Evolutionary conservation across 2,888 invertebrate genomes (phyloP).

Genomic region (Mimachlamys varia): DNA sequence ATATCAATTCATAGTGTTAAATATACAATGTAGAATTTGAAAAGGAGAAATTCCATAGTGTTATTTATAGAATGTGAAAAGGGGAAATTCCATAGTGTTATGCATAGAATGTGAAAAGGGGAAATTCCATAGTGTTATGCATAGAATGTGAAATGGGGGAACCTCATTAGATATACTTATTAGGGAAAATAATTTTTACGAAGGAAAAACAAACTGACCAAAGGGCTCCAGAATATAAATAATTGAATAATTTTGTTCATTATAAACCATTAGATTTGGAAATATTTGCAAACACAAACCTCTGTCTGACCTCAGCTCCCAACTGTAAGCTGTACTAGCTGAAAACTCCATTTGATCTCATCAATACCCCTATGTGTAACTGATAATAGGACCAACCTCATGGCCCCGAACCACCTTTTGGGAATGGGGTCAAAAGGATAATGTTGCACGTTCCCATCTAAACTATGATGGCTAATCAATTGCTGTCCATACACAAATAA

Average conservation of each 20-base stretch:
- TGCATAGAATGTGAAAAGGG: too few relatives aligned
- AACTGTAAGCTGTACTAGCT: not conserved
- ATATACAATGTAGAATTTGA: too few relatives aligned
- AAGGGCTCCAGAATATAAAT: not conserved
- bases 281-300: not conserved
- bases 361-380: not conserved
- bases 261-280: not conserved
- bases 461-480: not conserved
- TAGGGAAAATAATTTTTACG: too few relatives aligned
- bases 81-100: too few relatives aligned
- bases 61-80: too few relatives aligned
- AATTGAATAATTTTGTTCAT: too few relatives aligned
- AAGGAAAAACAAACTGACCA: not conserved
- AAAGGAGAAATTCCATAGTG: too few relatives aligned
- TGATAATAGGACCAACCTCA: not conserved
- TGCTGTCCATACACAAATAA: not conserved
- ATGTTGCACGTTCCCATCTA: not conserved
- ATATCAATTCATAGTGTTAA: too few relatives aligned
- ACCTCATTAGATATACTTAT: too few relatives aligned
- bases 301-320: not conserved
- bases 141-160: too few relatives aligned
- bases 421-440: not conserved
- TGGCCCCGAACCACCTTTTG: not conserved
- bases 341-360: not conserved
- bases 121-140: too few relatives aligned